Base-by-base conservation (phyloP, 2,888 invertebrate genomes). In the Papilio demoleus region DNA sequence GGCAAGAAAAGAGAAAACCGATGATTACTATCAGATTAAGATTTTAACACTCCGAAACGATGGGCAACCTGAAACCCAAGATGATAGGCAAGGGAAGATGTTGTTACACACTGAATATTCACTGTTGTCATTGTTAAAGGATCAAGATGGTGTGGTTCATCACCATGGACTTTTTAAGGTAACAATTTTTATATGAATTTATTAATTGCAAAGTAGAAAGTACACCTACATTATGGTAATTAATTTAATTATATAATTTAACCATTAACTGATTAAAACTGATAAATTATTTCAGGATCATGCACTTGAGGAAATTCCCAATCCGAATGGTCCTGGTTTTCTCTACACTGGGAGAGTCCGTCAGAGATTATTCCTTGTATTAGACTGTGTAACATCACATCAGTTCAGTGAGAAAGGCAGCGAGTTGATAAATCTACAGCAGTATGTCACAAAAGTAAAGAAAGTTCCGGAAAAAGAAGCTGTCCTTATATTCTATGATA, bases 151-250 rank as follows among this genome's bases (percentile, higher is more conserved):
- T 22, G 95, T 97, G 12, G 94, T 96, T 69, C 95, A 96, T 80
- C 95, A 96, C 79, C 95, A 96, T 88, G 96, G 95, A 40, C 90
- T 96, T 71, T 96, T 95, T 81, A 96, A 96, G 93, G 96, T 96
- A 83, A 72, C 17, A 24, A n/a, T 2, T 50, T 50, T 4, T 6
- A 14, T 27, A n/a, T n/a, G n/a, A n/a, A n/a, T n/a, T n/a, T n/a
- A n/a, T n/a, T n/a, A n/a, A n/a, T n/a, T n/a, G n/a, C n/a, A n/a
- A n/a, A n/a, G n/a, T n/a, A n/a, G n/a, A n/a, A n/a, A n/a, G n/a
- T n/a, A n/a, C n/a, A n/a, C n/a, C n/a, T n/a, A n/a, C n/a, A n/a
- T n/a, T n/a, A n/a, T n/a, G n/a, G n/a, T n/a, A n/a, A n/a, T n/a
- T n/a, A n/a, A n/a, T n/a, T n/a, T n/a, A n/a, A n/a, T n/a, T n/a